Evolutionary conservation across 23 tunicate genomes (phyloP), one percentile per base, ranked within the genome.

Genomic region (Botrylloides violaceus): DNA sequence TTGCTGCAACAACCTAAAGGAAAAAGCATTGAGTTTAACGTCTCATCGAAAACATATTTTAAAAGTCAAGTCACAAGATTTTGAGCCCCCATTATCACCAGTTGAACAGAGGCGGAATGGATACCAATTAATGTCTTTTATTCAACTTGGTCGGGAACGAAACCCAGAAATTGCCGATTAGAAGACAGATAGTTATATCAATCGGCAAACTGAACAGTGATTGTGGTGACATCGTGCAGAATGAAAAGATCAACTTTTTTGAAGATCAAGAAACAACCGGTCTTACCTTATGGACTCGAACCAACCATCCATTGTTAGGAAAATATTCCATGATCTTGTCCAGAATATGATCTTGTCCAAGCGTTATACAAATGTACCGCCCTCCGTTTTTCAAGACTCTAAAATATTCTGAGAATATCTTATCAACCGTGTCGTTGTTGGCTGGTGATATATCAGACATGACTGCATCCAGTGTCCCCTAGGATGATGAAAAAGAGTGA

Each of bases 401-500:
- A 3, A 32, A 29, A 25, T 88, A 81, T 65, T 92, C 98, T 12
- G 32, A 56, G 53, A 92, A 92, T 61, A 85, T 85, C 35, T 76
- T 76, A 15, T 68, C 87, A 1, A 70, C 48, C 12, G 65, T 72
- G 65, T 64, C 61, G 29, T 61, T 2, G 12, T 34, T 77, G 32
- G 76, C 80, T 25, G 75, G 55, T 12, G 86, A 73, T 0, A 77
- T 83, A 28, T 76, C 80, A 53, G 86, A 80, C 87, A 92, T 80
- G 72, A 92, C 64, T 34, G 98, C 98, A 80, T 92, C 98, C 72
- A 92, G 49, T 49, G 98, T 92, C 20, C 98, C 98, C 87, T 92
- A 66, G 68, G 27, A 19, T n/a, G 15, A 15, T 12, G 12, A 61
- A 15, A 9, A 31, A 60, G 12, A n/a, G n/a, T n/a, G n/a, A n/a